Base-by-base conservation (phyloP, 1,140 invertebrate genomes). In the Globodera rostochiensis region DNA sequence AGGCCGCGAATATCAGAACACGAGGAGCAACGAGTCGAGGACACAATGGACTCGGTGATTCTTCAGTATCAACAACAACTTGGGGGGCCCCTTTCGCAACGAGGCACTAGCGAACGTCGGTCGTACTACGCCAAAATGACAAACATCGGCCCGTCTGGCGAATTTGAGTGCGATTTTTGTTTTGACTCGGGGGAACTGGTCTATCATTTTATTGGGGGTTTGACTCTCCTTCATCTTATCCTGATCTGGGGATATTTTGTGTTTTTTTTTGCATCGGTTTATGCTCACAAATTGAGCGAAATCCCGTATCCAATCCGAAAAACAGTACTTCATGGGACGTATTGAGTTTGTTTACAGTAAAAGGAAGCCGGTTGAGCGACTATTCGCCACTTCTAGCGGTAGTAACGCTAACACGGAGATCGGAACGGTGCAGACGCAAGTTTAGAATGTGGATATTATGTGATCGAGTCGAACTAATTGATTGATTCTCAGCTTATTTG, bases 321-420 rank as follows among this genome's bases (percentile, higher is more conserved):
- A 77, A 49, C 15, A 74, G 15, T 1, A 45, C n/a, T 19, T 69
- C n/a, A 60, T 71, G 13, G 25, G 19, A n/a, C 74, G 25, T 73
- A 3, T 45, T 77, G 36, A 36, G 36, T 36, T 1, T 36, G 36
- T 36, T 83, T 82, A 19, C 45, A 83, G 82, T 67, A 83, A 83
- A 45, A 83, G 84, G 84, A 83, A 83, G 83, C 83, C 73, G 64
- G 64, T 83, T n/a, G 82, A 83, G 9, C 78, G 82, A 15, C 45
- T 83, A 47, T 83, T 83, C 49, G 82, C 82, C 66, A 79, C 82
- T 71, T 47, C 69, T 11, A 45, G 69, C 4, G 69, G 69, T 0
- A 71, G 46, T 19, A 71, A 71, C 19, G 36, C n/a, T 21, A 19
- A 45, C 19, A 19, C 19, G 11, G 69, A 71, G 69, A 19, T 15